A percentile compares a stretch with the other conserved stretches of the same genome.
These are phyloP conservation scores for Cariama cristata DNA, from an alignment of 2,113 vertebrate species.

Conservation along the genomic window DNA sequence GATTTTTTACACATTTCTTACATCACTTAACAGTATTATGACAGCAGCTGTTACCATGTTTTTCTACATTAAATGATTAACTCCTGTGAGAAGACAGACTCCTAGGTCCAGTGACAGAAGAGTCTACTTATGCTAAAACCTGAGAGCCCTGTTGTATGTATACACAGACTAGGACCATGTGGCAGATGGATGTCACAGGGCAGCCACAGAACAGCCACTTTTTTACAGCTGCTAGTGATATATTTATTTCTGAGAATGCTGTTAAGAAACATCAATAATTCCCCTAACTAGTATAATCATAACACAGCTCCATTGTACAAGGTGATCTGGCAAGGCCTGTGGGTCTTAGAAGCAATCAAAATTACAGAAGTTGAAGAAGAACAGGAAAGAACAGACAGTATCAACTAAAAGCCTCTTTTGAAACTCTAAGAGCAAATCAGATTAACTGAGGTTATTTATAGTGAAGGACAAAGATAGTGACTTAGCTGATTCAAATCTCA, in stretches of 20 bases:
- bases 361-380: neutral
- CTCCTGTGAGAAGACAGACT: neutral
- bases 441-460: too few relatives aligned
- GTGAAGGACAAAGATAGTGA: too few relatives aligned
- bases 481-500: too few relatives aligned
- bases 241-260: neutral
- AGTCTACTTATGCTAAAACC: neutral
- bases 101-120: neutral
- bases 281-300: neutral
- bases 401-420: neutral
- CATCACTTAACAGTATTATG: neutral
- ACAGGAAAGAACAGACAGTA: neutral
- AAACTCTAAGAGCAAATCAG: neutral
- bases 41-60: neutral
- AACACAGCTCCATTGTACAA: neutral
- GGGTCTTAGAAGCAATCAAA: neutral
- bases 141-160: rapidly evolving
- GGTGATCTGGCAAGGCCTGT: neutral
- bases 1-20: neutral
- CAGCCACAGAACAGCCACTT: neutral
- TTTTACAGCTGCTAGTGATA: neutral
- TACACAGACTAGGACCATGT: rapidly evolving
- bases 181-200: neutral
- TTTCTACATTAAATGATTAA: neutral
- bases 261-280: neutral